These are phyloP conservation scores for Labroides dimidiatus DNA, from an alignment of 2,797 vertebrate species.

Conservation along the genomic window DNA sequence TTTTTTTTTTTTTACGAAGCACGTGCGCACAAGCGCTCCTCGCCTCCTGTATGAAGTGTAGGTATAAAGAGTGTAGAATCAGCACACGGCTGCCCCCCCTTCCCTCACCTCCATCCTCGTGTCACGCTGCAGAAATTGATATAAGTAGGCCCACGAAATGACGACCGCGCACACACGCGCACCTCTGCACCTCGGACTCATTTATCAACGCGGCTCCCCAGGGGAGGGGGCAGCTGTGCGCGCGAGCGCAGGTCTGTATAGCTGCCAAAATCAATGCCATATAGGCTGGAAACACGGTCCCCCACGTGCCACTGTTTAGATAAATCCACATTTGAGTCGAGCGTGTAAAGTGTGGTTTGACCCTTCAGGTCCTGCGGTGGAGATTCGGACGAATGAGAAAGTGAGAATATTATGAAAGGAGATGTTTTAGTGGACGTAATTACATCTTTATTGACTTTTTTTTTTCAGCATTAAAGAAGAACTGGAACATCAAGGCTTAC, in stretches of 20 bases:
- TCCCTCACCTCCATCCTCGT: not conserved
- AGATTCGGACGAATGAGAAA: not conserved
- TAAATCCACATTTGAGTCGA: constrained; percentile 13
- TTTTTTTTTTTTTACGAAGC: too few species aligned
- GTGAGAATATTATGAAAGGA: too few species aligned
- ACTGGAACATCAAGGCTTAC: too few species aligned
- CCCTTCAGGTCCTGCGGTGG: not conserved
- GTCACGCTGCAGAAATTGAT: constrained; percentile 34
- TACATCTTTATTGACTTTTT: too few species aligned
- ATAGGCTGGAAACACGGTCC: constrained; percentile 39
- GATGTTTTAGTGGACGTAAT: too few species aligned
- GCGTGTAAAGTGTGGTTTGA: constrained; percentile 2
- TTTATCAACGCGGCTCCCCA: constrained; percentile 75
- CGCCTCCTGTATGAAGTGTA: too few species aligned
- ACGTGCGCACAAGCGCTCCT: not conserved
- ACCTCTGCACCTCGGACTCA: constrained; percentile 68
- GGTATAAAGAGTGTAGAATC: not conserved
- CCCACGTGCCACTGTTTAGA: constrained; percentile 16
- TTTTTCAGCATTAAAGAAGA: too few species aligned
- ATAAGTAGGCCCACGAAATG: constrained; percentile 23
- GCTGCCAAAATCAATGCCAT: constrained; percentile 73
- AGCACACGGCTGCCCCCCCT: not conserved
- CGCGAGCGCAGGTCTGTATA: constrained; percentile 31
- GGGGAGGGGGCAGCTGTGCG: constrained; percentile 59
- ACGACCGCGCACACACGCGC: constrained; percentile 25